These are phyloP conservation scores for Pelodytes ibericus DNA, from an alignment of 2,797 vertebrate species.

Conservation along the genomic window DNA sequence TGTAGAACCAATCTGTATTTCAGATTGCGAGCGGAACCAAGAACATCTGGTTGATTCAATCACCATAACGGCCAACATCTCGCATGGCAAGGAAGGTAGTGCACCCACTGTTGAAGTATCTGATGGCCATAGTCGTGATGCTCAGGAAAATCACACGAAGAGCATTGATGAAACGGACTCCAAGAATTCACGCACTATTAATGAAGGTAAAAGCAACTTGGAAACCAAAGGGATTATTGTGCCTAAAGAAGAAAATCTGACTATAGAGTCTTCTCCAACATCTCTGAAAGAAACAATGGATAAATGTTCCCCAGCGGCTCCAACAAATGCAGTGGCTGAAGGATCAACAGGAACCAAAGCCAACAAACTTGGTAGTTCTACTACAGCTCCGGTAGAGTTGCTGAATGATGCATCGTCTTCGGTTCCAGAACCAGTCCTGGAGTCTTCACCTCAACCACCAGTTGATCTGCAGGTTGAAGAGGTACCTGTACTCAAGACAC, in stretches of 20 bases:
- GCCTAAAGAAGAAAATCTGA: no score
- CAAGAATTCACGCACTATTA: neutral
- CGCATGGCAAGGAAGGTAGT: neutral
- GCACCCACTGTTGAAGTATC: neutral
- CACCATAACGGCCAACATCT: neutral
- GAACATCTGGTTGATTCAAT: neutral
- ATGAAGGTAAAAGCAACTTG: neutral
- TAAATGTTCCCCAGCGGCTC: neutral
- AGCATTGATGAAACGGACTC: constrained; percentile 17
- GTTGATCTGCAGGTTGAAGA: neutral
- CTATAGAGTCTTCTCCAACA: neutral
- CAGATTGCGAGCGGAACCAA: neutral
- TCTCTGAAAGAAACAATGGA: neutral
- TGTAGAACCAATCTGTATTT: neutral
- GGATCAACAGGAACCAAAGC: neutral
- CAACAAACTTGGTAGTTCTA: neutral
- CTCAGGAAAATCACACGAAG: neutral
- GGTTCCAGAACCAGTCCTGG: neutral
- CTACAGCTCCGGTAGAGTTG: neutral
- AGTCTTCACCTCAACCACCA: neutral
- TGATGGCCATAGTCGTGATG: neutral
- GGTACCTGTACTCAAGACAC: neutral
- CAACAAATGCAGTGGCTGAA: neutral
- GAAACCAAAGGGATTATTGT: constrained; percentile 6
- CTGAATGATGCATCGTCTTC: neutral